Base-by-base conservation (phyloP, 35 echinoderm and acorn worm genomes). In the Heliocidaris tuberculata region DNA sequence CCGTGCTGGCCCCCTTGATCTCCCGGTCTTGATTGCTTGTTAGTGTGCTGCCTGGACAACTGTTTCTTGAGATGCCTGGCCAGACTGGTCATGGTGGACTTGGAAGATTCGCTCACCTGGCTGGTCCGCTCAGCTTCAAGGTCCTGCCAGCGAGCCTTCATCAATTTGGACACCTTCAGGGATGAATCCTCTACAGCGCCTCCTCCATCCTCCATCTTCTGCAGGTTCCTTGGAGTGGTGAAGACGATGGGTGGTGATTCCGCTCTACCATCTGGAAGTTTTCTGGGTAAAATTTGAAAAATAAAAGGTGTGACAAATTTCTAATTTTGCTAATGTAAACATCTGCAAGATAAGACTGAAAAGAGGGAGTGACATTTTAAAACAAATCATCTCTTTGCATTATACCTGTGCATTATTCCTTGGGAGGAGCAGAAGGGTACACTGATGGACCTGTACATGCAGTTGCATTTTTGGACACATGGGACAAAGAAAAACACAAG, bases 171-270 rank as follows among this genome's bases (percentile, higher is more conserved):
- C 47, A 88, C 49, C 86, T 90, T 29, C 31, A 95, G 16, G 50
- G 71, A 59, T 24, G 93, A 32, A 2, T 71, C 59, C 52, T 54
- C 48, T 12, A 50, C 56, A 21, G 50, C 86, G 13, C 59, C 86
- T 3, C 35, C 88, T 35, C 32, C n/a, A 0, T 32, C 85, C 48
- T 95, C 93, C 32, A 96, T 93, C 42, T 96, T 94, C 12, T 94
- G 95, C 10, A 98, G 95, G 92, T 99, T 99, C 32, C 96, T 86
- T 17, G 98, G 98, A 30, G 96, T 99, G 10, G 96, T 95, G 56
- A 96, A 96, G 60, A 99, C 88, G 19, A 99, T 93, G 31, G 96
- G 90, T 85, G 98, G 98, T 50, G 98, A 97, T 21, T 95, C 54
- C 12, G 86, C 86, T n/a, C 93, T 94, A 15, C 98, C 98, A 93